These are phyloP conservation scores for Matsumurasca onukii DNA, from an alignment of 1,140 invertebrate species.

Conservation along the genomic window DNA sequence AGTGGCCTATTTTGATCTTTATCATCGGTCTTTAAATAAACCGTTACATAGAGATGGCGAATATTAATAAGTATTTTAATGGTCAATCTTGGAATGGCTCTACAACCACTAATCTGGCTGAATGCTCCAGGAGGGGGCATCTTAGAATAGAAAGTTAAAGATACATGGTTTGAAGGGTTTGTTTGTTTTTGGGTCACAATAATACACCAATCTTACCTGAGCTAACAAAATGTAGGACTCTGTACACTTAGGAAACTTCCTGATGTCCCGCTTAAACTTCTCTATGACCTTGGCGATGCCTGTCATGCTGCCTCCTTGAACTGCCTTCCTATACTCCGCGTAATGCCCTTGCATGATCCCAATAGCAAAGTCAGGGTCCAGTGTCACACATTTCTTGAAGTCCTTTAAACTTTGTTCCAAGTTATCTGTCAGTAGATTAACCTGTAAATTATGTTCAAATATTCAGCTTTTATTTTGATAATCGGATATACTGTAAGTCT, in stretches of 20 bases:
- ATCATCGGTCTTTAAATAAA: no score
- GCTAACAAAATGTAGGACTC: conserved; percentile 84
- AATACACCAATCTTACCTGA: conserved; percentile 53
- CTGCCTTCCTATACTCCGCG: conserved; percentile 72
- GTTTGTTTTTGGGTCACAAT: conserved; percentile 36
- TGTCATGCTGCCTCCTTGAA: conserved; percentile 51
- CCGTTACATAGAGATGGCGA: no score
- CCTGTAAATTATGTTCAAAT: conserved; percentile 55
- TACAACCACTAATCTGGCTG: no score
- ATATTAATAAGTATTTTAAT: no score
- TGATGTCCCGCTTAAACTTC: conserved; percentile 71
- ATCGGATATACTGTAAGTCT: no score
- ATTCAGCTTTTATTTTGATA: no score
- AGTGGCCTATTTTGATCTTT: no score
- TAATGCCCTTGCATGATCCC: conserved; percentile 87
- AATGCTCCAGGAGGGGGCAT: no score
- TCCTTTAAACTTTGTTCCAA: conserved; percentile 76
- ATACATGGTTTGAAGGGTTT: no score
- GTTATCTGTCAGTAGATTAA: conserved; percentile 78
- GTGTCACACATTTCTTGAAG: conserved; percentile 77
- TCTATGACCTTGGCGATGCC: conserved; percentile 55
- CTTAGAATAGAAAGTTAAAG: no score
- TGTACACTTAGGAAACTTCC: conserved; percentile 77
- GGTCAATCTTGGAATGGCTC: no score
- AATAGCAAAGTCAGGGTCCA: conserved; percentile 81